These are phyloP conservation scores for Heliconius eleuchia DNA, from an alignment of 1,140 invertebrate genomes.

Conservation along the genomic window DNA sequence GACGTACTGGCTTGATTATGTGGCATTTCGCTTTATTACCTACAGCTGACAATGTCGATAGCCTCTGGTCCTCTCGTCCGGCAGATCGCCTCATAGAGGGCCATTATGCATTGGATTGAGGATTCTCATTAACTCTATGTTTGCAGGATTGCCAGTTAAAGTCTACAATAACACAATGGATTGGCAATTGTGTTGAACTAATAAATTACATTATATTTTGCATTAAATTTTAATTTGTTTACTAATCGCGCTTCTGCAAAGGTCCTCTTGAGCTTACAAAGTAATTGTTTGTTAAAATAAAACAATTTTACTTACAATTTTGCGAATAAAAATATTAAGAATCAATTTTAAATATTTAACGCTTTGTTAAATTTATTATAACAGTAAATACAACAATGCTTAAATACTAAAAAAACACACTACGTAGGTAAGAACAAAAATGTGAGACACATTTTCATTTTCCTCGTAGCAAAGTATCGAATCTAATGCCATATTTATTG, in stretches of 20 bases:
- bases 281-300: too few species aligned
- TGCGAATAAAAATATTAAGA: too few species aligned
- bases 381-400: too few species aligned
- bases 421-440: too few species aligned
- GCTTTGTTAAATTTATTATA: too few species aligned
- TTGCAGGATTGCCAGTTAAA: slow-evolving; percentile 37
- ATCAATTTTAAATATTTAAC: too few species aligned
- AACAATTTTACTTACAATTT: too few species aligned
- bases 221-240: neutral
- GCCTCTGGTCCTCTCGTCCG: slow-evolving; percentile 31
- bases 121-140: slow-evolving; percentile 57
- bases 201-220: slow-evolving; percentile 10
- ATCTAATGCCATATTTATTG: too few species aligned
- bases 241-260: neutral
- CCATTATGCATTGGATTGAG: slow-evolving; percentile 58
- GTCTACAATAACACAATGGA: slow-evolving; percentile 15
- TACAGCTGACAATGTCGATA: slow-evolving; percentile 47
- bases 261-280: too few species aligned
- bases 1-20: slow-evolving; percentile 43
- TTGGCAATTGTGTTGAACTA: slow-evolving; percentile 20
- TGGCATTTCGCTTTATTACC: slow-evolving; percentile 53
- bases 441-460: too few species aligned
- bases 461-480: too few species aligned
- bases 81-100: slow-evolving; percentile 40
- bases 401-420: too few species aligned